Evolutionary conservation across 1,140 invertebrate species (phyloP), one percentile per base, ranked within the genome.

Genomic region (Sarcophaga bullata): DNA sequence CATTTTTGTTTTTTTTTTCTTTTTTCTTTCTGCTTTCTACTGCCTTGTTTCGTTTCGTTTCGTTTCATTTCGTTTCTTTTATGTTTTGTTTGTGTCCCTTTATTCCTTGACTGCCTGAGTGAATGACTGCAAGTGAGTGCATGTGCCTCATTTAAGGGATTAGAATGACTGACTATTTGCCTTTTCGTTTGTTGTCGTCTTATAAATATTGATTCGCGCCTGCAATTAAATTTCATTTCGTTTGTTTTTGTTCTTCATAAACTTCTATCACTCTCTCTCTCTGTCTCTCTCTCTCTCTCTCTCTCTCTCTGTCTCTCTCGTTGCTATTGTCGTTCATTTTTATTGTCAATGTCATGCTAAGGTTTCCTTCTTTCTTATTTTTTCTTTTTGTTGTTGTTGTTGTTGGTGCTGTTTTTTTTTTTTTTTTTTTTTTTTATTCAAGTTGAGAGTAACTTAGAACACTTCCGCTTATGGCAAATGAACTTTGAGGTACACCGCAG

Each of bases 91-190:
- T 37, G 25, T 37, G 25, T 37, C 1, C 25, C 25, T 37, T 37
- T 2, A 37, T 37, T 1, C 25, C 25, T 37, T 37, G 25, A 37
- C 25, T 76, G 73, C 73, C 15, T 58, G 54, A 13, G 2, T 58
- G 54, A n/a, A 15, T 58, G 54, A 15, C 6, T 11, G 54, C n/a
- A 58, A 19, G 17, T 68, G 62, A 8, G n/a, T n/a, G 6, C 15
- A 68, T 25, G n/a, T 68, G 17, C 75, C 50, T 49, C 13, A 78
- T 78, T 78, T 78, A 78, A 78, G 75, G 75, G 75, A 78, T 78
- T 78, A 78, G 19, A 52, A 78, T 78, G 75, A 52, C 73, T 37
- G 25, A 37, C 25, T 37, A 37, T 37, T 37, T 37, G 25, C 25
- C 25, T 37, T 37, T 37, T 37, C 25, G 25, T 37, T 37, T 37